Evolutionary conservation across 2,797 vertebrate species (phyloP).

Genomic region (Tenualosa ilisha): DNA sequence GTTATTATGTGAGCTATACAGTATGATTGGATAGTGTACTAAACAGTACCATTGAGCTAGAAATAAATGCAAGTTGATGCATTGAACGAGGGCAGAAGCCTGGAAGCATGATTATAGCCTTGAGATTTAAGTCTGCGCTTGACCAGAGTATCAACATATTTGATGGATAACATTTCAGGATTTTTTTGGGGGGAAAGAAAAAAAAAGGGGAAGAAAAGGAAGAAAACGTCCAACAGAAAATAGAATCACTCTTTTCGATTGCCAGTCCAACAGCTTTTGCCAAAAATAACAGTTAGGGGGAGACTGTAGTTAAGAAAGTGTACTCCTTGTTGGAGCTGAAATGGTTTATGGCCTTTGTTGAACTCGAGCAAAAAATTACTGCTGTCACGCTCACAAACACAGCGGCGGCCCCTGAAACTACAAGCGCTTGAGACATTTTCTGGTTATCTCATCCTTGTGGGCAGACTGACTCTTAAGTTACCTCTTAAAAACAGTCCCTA

Average conservation of each 20-base stretch:
- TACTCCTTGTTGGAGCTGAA: slow-evolving; percentile 61
- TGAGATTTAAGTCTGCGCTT: slow-evolving; percentile 63
- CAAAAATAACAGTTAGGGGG: slow-evolving; percentile 67
- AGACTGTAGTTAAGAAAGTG: slow-evolving; percentile 59
- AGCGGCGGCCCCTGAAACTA: slow-evolving; percentile 33
- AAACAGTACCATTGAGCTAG: slow-evolving; percentile 64
- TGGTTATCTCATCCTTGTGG: slow-evolving; percentile 46
- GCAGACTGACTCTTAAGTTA: slow-evolving; percentile 17
- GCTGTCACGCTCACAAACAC: slow-evolving; percentile 52
- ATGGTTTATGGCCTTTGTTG: slow-evolving; percentile 62
- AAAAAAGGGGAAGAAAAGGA: slow-evolving; percentile 29
- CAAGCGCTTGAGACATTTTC: slow-evolving; percentile 46
- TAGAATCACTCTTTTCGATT: slow-evolving; percentile 62
- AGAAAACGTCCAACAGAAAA: slow-evolving; percentile 61
- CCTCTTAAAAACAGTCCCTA: slow-evolving; percentile 53
- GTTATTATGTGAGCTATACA: slow-evolving; percentile 1
- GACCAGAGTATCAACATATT: slow-evolving; percentile 69
- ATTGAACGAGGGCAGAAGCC: slow-evolving; percentile 57
- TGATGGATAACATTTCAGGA: slow-evolving; percentile 66
- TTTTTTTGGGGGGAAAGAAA: slow-evolving; percentile 48
- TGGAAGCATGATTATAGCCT: slow-evolving; percentile 73
- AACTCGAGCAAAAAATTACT: slow-evolving; percentile 56
- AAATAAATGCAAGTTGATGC: slow-evolving; percentile 60
- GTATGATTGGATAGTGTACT: slow-evolving; percentile 28
- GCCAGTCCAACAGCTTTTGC: slow-evolving; percentile 59